Base-by-base conservation (phyloP, 2,797 vertebrate species). In the Muscicapa comitata region DNA sequence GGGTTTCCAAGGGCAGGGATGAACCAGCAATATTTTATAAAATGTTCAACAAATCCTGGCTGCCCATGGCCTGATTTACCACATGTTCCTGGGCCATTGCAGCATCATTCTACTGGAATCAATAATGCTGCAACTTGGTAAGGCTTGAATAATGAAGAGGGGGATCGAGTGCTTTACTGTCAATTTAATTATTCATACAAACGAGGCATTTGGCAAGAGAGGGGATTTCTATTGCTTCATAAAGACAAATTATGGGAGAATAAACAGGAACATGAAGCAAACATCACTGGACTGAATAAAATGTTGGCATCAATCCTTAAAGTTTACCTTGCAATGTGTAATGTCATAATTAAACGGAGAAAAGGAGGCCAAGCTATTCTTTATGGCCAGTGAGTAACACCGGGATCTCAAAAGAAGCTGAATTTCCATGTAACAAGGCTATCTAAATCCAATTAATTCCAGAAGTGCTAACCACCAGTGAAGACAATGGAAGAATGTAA, bases 111-210 rank as follows among this genome's bases (percentile, higher is more conserved):
- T 47, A 2, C 54, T 20, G 58, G 58, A 96, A 95, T 96, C 92
- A 91, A 94, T 97, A 95, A 80, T 10, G 50, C 78, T 89, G 66
- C 58, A 90, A 75, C 35, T 80, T 5, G 4, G 68, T 65, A 90
- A 88, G 89, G n/a, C 68, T 35, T 89, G 91, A 91, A 91, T 94
- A 94, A 93, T 68, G 86, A 87, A 92, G 84, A 92, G 77, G 84
- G 88, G 87, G 84, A 73, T 72, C 9, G 10, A 94, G 87, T 79
- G 45, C 79, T 86, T 88, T 57, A 58, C 73, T 76, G 79, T 93
- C 93, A 81, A 86, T 90, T 94, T 90, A 94, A 93, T 96, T 96
- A 91, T 93, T 93, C 90, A 94, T 47, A 81, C 63, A 67, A 94
- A 93, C 6, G 4, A 95, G 73, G 87, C 45, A 67, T 79, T 96